Evolutionary conservation across 2,888 invertebrate genomes (phyloP).

Genomic region (Hipparchia sbordonii): DNA sequence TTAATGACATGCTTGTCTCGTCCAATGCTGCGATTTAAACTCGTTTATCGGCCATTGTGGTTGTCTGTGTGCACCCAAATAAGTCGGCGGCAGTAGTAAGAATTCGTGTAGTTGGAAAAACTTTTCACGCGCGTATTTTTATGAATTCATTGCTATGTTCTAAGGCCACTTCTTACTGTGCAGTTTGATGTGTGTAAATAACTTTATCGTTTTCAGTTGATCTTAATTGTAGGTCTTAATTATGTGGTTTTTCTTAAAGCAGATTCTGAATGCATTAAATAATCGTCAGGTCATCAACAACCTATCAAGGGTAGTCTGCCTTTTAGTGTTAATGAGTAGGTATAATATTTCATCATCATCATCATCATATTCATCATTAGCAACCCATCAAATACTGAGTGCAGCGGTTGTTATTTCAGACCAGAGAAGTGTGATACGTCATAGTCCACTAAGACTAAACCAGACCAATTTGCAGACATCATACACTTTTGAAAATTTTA

Average conservation of each 20-base stretch:
- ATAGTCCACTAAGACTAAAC: too few relatives aligned
- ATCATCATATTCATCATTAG: too few relatives aligned
- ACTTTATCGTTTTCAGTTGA: not conserved
- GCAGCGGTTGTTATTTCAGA: too few relatives aligned
- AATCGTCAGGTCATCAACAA: too few relatives aligned
- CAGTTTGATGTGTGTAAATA: constrained; percentile 10
- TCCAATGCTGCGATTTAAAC: constrained; percentile 71
- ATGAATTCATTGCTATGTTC: constrained; percentile 43
- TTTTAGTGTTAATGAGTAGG: too few relatives aligned
- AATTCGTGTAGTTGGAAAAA: constrained; percentile 49
- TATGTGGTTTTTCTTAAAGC: not conserved
- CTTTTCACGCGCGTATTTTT: constrained; percentile 45
- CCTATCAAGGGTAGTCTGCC: too few relatives aligned
- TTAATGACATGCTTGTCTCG: constrained; percentile 73
- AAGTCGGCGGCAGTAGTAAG: constrained; percentile 55
- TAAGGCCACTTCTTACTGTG: constrained; percentile 26
- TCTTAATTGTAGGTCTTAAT: constrained; percentile 3
- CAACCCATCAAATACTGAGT: too few relatives aligned
- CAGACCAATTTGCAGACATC: too few relatives aligned
- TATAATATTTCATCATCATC: too few relatives aligned
- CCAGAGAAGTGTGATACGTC: too few relatives aligned
- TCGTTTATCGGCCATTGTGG: constrained; percentile 70
- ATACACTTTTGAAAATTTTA: too few relatives aligned
- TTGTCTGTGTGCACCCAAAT: constrained; percentile 59
- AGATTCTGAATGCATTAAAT: too few relatives aligned